Evolutionary conservation across 2,113 vertebrate species (phyloP), one percentile per base, ranked within the genome.

Genomic region (Burhinus bistriatus): DNA sequence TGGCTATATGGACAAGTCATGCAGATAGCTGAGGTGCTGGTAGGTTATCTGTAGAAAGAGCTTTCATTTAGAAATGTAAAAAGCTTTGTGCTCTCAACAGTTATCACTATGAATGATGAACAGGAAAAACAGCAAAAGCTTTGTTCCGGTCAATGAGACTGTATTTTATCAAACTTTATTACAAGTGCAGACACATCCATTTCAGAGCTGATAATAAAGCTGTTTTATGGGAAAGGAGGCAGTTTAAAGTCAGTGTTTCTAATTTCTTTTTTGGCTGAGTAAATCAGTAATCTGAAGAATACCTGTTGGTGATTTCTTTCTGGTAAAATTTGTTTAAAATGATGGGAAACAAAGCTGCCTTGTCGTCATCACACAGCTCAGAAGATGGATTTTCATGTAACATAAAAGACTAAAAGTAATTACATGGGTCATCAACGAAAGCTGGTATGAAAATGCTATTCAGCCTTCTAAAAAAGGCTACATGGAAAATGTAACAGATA

Each of bases 91-190:
- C 18, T 83, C 49, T 87, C 86, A 34, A 58, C 32, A 94, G 93
- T 49, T 93, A 40, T 10, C 27, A 44, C 59, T 70, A 82, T 94
- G 54, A 96, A 91, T 19, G 71, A 95, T 90, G 78, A 95, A 81
- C 12, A 81, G 47, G 57, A 83, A 96, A 93, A 89, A 90, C 61
- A 72, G 18, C 18, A 91, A 83, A 85, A 72, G 40, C 52, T 96
- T 65, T 86, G 69, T 92, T 93, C 83, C 80, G 62, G 25, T 95
- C 84, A 95, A 14, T 69, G 92, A 87, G 40, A 75, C 40, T 62
- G 9, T 49, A 52, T 95, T 95, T 95, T 96, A 87, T 90, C 68
- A 79, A 95, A 91, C n/a, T 95, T 93, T 81, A 95, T 89, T 95
- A 78, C 0, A 0, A 92, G 21, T 77, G 47, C 64, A 88, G 62